phyloP scores from a whole-genome alignment of 30 jellyfish, hydroid and myxozoan species.

The Aurelia coerulea region DNA sequence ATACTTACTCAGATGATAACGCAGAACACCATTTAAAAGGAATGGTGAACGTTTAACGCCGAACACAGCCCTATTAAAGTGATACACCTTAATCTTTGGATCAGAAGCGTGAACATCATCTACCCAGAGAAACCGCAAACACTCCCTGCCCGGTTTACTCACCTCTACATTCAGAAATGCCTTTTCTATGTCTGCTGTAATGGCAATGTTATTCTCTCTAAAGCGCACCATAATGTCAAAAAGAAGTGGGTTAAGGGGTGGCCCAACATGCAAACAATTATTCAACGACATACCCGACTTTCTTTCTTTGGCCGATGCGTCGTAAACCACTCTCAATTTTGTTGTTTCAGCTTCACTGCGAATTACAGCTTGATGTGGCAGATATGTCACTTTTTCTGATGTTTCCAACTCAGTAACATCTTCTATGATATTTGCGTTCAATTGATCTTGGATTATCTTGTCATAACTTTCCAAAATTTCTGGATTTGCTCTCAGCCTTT shows the following conservation, averaged over 20 bases:
- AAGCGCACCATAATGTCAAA: slow-evolving; percentile 4
- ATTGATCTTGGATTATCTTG: slow-evolving; percentile 8
- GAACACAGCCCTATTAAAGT: not conserved
- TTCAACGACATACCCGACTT: slow-evolving; percentile 16
- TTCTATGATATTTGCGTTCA: slow-evolving; percentile 17
- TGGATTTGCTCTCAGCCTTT: slow-evolving; percentile 9
- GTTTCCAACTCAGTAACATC: slow-evolving; percentile 17
- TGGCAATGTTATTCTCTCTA: not conserved
- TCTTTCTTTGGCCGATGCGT: slow-evolving; percentile 2
- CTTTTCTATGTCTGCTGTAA: not conserved
- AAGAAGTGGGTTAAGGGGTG: slow-evolving; percentile 5
- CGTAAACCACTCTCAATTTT: slow-evolving; percentile 20
- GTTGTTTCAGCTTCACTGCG: slow-evolving; percentile 54
- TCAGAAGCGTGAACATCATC: not conserved
- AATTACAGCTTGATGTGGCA: slow-evolving; percentile 56
- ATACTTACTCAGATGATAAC: slow-evolving; percentile 40
- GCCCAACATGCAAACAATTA: slow-evolving; percentile 50
- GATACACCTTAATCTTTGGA: not conserved
- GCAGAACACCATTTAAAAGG: slow-evolving; percentile 46
- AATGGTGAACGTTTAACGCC: slow-evolving; percentile 49
- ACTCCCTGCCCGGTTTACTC: no score
- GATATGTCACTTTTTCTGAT: slow-evolving; percentile 16
- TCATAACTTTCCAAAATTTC: slow-evolving; percentile 2
- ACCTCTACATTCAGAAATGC: no score
- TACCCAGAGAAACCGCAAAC: no score